phyloP scores from a whole-genome alignment of 2,888 invertebrate genomes.

The Calameuta idolon region DNA sequence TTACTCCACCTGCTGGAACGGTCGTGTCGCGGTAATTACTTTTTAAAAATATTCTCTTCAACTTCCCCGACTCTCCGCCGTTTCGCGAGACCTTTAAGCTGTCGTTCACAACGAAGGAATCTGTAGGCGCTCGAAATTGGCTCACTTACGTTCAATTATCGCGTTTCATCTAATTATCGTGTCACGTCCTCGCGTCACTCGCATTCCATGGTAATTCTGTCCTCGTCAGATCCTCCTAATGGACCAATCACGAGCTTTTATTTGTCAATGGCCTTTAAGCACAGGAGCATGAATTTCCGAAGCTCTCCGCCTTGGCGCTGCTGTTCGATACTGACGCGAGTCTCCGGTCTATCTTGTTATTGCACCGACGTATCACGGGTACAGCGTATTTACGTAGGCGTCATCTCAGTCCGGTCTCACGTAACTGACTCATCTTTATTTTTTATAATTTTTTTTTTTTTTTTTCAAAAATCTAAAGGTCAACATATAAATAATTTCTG shows the following conservation, averaged over 20 bases:
- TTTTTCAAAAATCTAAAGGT: neutral
- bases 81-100: neutral
- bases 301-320: neutral
- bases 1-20: too few species aligned
- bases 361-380: neutral
- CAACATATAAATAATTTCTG: neutral
- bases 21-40: neutral
- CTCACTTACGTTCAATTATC: slow-evolving; percentile 4
- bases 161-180: neutral
- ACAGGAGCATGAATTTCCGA: neutral
- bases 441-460: neutral
- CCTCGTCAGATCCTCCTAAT: neutral
- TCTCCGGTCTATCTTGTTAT: neutral
- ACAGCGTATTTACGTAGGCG: neutral
- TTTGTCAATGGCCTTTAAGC: neutral
- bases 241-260: neutral
- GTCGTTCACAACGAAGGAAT: neutral
- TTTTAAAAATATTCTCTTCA: too few species aligned
- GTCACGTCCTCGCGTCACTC: neutral
- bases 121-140: slow-evolving; percentile 6
- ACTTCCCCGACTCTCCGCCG: neutral
- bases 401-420: neutral
- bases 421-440: neutral
- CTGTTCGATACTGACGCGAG: neutral
- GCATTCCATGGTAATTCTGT: slow-evolving; percentile 6